Evolutionary conservation across 2,797 vertebrate species (phyloP).

Genomic region (Gadopsis marmoratus): DNA sequence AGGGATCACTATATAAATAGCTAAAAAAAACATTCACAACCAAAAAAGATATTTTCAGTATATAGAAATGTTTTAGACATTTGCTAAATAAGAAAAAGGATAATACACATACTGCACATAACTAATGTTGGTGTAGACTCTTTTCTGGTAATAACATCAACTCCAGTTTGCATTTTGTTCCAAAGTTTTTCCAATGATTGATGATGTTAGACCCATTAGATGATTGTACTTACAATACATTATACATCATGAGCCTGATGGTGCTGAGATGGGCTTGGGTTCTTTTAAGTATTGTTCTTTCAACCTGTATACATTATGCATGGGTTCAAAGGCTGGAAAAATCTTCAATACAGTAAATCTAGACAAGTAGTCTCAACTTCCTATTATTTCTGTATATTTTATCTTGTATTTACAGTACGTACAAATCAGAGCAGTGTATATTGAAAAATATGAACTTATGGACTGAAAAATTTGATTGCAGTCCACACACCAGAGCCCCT

Average conservation of each 20-base stretch:
- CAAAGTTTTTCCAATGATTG: constrained; percentile 9
- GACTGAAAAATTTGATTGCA: background rate
- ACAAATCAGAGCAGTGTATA: background rate
- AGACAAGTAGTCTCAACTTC: background rate
- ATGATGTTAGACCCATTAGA: constrained; percentile 24
- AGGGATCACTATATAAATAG: constrained; percentile 15
- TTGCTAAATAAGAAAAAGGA: constrained; percentile 12
- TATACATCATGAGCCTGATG: constrained; percentile 14
- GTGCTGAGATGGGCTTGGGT: constrained; percentile 6
- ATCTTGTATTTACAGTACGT: background rate
- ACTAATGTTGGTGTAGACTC: background rate
- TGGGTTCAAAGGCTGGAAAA: background rate
- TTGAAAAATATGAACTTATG: constrained; percentile 4
- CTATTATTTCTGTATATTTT: background rate
- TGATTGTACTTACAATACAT: constrained; percentile 19
- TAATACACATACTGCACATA: background rate
- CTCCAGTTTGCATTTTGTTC: constrained; percentile 2
- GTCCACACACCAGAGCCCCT: too few species aligned
- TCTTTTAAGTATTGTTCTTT: constrained; percentile 8
- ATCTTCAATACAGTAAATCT: background rate
- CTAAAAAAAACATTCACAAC: background rate
- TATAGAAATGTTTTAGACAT: background rate
- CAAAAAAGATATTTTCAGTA: background rate
- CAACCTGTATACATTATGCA: constrained; percentile 3
- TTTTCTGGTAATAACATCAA: constrained; percentile 10